These are phyloP conservation scores for Bufo bufo DNA, from an alignment of 2,113 vertebrate species.

Conservation along the genomic window DNA sequence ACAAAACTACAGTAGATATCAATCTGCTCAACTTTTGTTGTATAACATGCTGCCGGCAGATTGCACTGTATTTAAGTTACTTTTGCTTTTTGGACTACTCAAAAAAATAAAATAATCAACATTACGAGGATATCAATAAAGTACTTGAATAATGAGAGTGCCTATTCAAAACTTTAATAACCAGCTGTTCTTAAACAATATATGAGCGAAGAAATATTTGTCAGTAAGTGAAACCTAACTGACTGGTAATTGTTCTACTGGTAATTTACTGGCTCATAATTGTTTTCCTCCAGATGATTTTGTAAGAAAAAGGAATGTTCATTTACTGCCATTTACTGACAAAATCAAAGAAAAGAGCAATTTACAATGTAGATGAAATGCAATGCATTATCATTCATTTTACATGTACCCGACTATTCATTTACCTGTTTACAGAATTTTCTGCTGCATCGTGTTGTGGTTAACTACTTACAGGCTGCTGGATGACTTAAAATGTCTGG, in stretches of 20 bases:
- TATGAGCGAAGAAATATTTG: slow-evolving; percentile 44
- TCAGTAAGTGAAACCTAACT: slow-evolving; percentile 54
- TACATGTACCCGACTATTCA: not conserved
- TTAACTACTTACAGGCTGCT: not conserved
- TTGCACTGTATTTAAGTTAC: not conserved
- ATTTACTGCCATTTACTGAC: slow-evolving; percentile 35
- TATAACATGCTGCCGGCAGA: no score
- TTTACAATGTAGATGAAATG: not conserved
- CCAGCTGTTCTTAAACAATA: slow-evolving; percentile 51
- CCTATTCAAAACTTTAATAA: slow-evolving; percentile 39
- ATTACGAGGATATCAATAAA: slow-evolving; percentile 30
- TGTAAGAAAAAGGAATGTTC: slow-evolving; percentile 45
- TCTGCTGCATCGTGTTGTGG: not conserved
- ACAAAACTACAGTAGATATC: no score
- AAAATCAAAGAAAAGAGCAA: slow-evolving; percentile 12
- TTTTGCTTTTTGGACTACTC: not conserved
- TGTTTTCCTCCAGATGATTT: slow-evolving; percentile 57
- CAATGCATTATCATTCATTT: slow-evolving; percentile 41
- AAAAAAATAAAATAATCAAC: no score
- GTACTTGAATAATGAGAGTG: slow-evolving; percentile 38
- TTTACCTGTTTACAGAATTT: not conserved
- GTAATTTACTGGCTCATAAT: slow-evolving; percentile 56
- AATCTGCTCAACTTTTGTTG: no score
- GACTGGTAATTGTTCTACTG: slow-evolving; percentile 55
- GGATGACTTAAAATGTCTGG: no score